Percentiles rank a stretch among this genome's conserved stretches.
phyloP scores from a whole-genome alignment of 37 sponge, comb jelly and placozoan species.

The Oscarella lobularis region DNA sequence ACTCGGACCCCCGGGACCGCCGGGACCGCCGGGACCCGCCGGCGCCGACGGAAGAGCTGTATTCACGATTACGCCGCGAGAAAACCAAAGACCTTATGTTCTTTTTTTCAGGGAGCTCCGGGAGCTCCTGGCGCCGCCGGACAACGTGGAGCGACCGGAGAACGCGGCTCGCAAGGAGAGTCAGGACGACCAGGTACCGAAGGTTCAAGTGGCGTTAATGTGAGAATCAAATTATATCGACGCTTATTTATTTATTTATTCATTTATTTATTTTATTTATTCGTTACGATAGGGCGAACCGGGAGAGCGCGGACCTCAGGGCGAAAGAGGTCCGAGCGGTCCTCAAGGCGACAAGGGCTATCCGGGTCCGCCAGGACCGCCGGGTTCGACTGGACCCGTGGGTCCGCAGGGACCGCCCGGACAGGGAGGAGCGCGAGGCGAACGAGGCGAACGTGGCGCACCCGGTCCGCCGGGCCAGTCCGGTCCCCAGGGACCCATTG shows the following conservation, averaged over 20 bases:
- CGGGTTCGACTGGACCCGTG: conserved; percentile 11
- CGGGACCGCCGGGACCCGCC: conserved; percentile 6
- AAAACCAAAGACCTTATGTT: too few species aligned
- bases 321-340: background rate
- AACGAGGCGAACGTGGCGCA: background rate
- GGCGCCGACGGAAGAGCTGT: conserved; percentile 15
- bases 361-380: conserved; percentile 14
- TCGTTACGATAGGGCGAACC: too few species aligned
- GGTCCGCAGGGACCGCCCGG: conserved; percentile 9
- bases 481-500: conserved; percentile 5
- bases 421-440: conserved; percentile 1
- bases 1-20: too few species aligned
- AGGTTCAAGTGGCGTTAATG: too few species aligned
- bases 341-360: conserved; percentile 4
- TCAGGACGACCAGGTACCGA: too few species aligned
- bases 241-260: too few species aligned
- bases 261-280: too few species aligned
- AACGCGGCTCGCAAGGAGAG: too few species aligned
- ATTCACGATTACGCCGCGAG: too few species aligned
- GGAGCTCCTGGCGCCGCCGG: background rate
- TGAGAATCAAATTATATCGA: too few species aligned
- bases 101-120: background rate
- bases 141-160: background rate
- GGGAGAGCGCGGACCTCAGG: background rate
- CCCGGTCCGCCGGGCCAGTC: conserved; percentile 3